Base-by-base conservation (phyloP, 2,797 vertebrate genomes). In the Saxicola maurus region DNA sequence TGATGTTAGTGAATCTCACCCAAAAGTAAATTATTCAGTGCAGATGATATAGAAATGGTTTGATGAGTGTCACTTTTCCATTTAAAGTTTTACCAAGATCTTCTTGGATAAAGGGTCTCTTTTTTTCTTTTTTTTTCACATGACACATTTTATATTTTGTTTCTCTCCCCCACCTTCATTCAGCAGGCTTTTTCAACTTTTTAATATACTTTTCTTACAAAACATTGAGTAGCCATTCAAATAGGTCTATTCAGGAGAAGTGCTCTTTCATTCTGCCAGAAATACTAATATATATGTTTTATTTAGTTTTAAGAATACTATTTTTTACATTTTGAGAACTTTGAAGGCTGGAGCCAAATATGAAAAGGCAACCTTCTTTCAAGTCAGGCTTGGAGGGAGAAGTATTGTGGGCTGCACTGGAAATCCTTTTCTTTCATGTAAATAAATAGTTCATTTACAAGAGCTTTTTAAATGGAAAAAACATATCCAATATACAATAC, bases 1-100 rank as follows among this genome's bases (percentile, higher is more conserved):
- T 96, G 96, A 96, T 96, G 96, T 96, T 96, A 96, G 96, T 69
- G 80, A 96, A 96, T 96, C 95, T 97, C 95, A 96, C 97, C 96
- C 97, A 94, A 95, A 96, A 97, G 96, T 96, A 97, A 97, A 96
- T 97, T 97, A 97, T 96, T 96, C 95, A 95, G 90, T 96, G 96
- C 96, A 95, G 94, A 96, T 94, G 89, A 96, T 95, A 96, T 93
- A 94, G 93, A 96, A 97, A 96, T 93, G 93, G 64, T 91, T 91
- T 83, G 96, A 96, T 96, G 90, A 96, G 90, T 95, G 85, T 91
- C 94, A 94, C 88, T 97, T 95, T 96, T 93, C 91, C 93, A 96
- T 96, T 96, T 96, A 94, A 96, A 97, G 95, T 97, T 96, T 96
- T 91, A 89, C 90, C 95, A 78, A 94, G 96, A 96, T 96, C 94